A percentile compares a stretch with the other conserved stretches of the same genome.
Evolutionary conservation across 2,888 invertebrate genomes (phyloP).

Genomic region (Tiliacea citrago): DNA sequence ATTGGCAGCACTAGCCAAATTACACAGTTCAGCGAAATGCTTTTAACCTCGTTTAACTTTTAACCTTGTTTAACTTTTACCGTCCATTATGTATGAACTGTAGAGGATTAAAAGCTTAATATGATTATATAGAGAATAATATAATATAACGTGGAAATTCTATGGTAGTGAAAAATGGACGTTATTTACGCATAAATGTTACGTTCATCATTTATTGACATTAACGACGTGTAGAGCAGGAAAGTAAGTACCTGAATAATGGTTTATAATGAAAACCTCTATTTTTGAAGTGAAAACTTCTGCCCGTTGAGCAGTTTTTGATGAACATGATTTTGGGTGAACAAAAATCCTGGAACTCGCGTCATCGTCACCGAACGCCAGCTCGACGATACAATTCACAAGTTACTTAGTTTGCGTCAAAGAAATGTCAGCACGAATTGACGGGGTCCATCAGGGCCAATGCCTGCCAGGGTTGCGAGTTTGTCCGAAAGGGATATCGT

Average conservation of each 20-base stretch:
- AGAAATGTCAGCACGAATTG: too few species aligned
- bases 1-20: conserved; percentile 31
- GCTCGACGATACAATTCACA: too few species aligned
- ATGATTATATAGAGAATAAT: conserved; percentile 38
- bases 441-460: too few species aligned
- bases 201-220: not conserved
- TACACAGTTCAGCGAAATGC: conserved; percentile 34
- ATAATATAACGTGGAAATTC: conserved; percentile 6
- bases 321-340: too few species aligned
- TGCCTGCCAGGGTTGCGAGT: too few species aligned
- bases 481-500: too few species aligned
- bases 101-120: conserved; percentile 24
- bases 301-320: too few species aligned
- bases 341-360: too few species aligned
- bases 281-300: too few species aligned
- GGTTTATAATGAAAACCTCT: not conserved
- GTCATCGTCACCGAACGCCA: too few species aligned
- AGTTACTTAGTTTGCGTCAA: too few species aligned
- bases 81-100: conserved; percentile 32
- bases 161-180: not conserved
- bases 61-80: conserved; percentile 30
- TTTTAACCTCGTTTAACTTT: conserved; percentile 46
- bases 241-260: not conserved
- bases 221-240: not conserved
- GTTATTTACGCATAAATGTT: not conserved